Evolutionary conservation across 1,140 invertebrate genomes (phyloP).

Genomic region (Drosophila parabipectinata): DNA sequence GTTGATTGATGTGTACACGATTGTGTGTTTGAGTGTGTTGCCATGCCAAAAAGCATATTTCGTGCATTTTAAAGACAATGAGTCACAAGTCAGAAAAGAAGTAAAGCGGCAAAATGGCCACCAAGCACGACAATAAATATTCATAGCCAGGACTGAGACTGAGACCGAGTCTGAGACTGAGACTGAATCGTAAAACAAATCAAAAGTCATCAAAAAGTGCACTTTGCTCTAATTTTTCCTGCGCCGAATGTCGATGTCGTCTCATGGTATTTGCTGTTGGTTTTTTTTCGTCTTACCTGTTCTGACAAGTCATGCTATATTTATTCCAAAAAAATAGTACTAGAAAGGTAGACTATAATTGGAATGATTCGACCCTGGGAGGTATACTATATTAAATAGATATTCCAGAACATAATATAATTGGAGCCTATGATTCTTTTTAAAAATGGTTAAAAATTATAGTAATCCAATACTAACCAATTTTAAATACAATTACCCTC

Average conservation of each 20-base stretch:
- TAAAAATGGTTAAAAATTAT: too few species aligned
- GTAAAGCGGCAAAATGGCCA: conserved; percentile 24
- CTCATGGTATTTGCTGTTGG: conserved; percentile 17
- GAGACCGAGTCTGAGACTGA: not conserved
- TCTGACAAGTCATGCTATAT: conserved; percentile 71
- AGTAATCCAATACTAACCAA: too few species aligned
- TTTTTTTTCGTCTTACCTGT: conserved; percentile 1
- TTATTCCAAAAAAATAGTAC: not conserved
- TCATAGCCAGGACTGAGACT: conserved; percentile 57
- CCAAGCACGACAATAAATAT: conserved; percentile 76
- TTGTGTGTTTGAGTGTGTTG: conserved; percentile 6
- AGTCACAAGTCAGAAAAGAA: not conserved
- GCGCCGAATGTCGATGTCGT: conserved; percentile 25
- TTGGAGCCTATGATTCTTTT: too few species aligned
- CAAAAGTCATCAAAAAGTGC: conserved; percentile 82
- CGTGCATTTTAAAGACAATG: conserved; percentile 75
- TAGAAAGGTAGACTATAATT: too few species aligned
- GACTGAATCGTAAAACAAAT: conserved; percentile 77
- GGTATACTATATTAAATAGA: too few species aligned
- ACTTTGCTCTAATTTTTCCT: conserved; percentile 78
- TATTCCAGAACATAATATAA: too few species aligned
- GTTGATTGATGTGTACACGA: conserved; percentile 29
- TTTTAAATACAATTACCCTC: too few species aligned
- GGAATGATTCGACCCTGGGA: too few species aligned
- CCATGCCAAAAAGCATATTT: conserved; percentile 60